Percentiles rank a stretch among this genome's conserved stretches.
phyloP scores from a whole-genome alignment of 2,797 vertebrate genomes.

The Ptychadena robeensis region DNA sequence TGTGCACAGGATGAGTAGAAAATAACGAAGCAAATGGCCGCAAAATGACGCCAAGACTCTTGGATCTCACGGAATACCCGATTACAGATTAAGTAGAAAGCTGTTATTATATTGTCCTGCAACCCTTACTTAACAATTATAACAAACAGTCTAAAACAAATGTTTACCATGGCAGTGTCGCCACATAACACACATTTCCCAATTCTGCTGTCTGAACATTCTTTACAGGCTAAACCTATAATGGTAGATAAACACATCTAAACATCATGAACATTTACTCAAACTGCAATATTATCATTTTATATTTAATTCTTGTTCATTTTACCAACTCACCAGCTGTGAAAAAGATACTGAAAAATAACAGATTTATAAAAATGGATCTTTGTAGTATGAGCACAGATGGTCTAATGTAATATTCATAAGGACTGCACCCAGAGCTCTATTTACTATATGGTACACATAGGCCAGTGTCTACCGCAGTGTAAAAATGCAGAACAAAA shows the following conservation, averaged over 20 bases:
- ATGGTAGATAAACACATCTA: background rate
- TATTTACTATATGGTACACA: background rate
- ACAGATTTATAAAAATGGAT: background rate
- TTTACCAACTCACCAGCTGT: background rate
- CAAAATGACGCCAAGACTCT: background rate
- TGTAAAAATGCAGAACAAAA: background rate
- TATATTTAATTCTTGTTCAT: background rate
- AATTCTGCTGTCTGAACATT: background rate
- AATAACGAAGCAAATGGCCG: slow-evolving; percentile 7
- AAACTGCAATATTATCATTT: background rate
- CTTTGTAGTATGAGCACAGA: background rate
- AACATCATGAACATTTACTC: background rate
- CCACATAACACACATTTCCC: background rate
- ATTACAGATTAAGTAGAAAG: background rate
- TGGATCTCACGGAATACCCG: background rate
- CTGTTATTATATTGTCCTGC: slow-evolving; percentile 38
- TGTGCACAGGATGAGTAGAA: background rate
- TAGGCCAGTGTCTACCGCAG: background rate
- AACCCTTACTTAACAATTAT: slow-evolving; percentile 23
- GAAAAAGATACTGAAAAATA: background rate
- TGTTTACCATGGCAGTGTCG: slow-evolving; percentile 2
- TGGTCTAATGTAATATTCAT: background rate
- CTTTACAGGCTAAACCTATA: background rate
- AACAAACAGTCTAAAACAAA: slow-evolving; percentile 5
- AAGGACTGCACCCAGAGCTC: background rate